Conservation (phyloP, 2,113 vertebrate species). For the Corynorhinus townsendii region DNA sequence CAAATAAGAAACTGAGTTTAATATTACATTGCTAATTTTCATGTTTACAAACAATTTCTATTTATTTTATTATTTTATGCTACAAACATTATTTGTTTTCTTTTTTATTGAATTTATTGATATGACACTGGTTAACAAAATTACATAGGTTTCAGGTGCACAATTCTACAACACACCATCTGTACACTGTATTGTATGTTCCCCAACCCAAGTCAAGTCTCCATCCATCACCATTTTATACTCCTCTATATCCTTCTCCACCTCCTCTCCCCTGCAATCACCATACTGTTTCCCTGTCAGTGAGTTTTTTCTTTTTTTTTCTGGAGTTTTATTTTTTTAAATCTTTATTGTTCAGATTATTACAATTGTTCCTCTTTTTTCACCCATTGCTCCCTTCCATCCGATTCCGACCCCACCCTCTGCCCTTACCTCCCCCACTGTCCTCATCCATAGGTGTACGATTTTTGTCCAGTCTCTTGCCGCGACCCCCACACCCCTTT, state of each 20-base stretch:
- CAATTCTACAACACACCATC: not conserved
- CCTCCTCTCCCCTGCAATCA: not conserved
- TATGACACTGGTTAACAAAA: not conserved
- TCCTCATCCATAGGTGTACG: too few relatives aligned
- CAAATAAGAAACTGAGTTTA: not conserved
- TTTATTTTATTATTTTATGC: not conserved
- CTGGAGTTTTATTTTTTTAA: too few relatives aligned
- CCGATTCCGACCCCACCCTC: too few relatives aligned
- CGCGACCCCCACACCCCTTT: too few relatives aligned
- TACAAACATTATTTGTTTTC: not conserved
- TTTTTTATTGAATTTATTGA: not conserved
- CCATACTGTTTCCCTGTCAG: not conserved
- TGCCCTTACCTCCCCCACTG: too few relatives aligned
- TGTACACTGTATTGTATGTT: not conserved
- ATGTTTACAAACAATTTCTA: slow-evolving; percentile 24
- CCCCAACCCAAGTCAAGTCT: not conserved
- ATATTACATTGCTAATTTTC: not conserved
- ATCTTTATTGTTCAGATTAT: too few relatives aligned
- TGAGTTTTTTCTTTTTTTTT: not conserved
- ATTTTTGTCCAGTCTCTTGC: too few relatives aligned
- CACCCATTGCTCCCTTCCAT: too few relatives aligned
- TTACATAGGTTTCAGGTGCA: not conserved
- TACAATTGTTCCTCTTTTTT: too few relatives aligned
- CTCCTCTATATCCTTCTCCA: not conserved
- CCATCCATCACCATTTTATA: not conserved